These are phyloP conservation scores for Synanthedon formicaeformis DNA, from an alignment of 2,888 invertebrate genomes.

Conservation along the genomic window DNA sequence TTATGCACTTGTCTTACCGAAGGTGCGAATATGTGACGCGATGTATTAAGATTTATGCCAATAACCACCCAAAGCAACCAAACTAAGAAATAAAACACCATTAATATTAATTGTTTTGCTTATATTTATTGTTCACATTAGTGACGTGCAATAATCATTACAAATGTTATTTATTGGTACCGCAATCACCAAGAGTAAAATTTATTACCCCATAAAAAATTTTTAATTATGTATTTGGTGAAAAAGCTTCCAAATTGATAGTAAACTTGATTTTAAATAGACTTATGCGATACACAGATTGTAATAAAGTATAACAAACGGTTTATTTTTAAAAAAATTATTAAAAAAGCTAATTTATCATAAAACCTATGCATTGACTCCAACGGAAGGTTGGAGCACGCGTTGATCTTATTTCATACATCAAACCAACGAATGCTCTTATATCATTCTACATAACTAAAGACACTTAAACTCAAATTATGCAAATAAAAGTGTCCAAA, in stretches of 20 bases:
- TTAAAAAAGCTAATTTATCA: constrained; percentile 57
- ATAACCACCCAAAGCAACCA: constrained; percentile 8
- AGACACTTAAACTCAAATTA: background rate
- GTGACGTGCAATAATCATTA: constrained; percentile 55
- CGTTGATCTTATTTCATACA: constrained; percentile 53
- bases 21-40: too few relatives aligned
- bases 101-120: constrained; percentile 54
- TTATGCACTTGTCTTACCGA: too few relatives aligned
- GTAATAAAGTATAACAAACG: constrained; percentile 50
- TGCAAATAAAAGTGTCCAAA: constrained; percentile 9
- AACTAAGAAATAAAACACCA: constrained; percentile 45
- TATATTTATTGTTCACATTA: constrained; percentile 65
- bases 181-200: constrained; percentile 57
- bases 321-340: constrained; percentile 54
- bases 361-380: constrained; percentile 20
- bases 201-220: constrained; percentile 41
- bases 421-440: background rate
- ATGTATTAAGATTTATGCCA: too few relatives aligned
- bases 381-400: constrained; percentile 10
- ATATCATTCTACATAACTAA: background rate
- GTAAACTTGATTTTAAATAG: constrained; percentile 65
- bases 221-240: constrained; percentile 57
- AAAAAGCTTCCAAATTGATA: constrained; percentile 68
- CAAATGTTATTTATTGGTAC: constrained; percentile 40
- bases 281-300: constrained; percentile 50